phyloP scores from a whole-genome alignment of 2,113 vertebrate genomes.

The Eptesicus fuscus region DNA sequence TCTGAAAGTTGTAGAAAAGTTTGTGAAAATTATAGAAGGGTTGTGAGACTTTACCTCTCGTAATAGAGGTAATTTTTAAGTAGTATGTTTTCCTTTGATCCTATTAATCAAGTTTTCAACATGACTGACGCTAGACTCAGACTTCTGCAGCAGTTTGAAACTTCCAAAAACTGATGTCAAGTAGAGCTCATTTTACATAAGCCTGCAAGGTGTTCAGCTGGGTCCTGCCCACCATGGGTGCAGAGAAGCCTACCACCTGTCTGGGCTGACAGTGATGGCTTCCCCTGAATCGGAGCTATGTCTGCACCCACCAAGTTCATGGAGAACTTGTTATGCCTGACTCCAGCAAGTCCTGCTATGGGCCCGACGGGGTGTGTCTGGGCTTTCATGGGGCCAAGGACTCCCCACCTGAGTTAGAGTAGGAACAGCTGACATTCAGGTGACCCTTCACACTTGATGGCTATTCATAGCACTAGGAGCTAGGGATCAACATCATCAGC shows the following conservation, averaged over 20 bases:
- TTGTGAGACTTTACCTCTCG: not conserved
- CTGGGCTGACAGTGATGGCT: not conserved
- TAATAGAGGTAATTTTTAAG: not conserved
- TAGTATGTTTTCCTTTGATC: not conserved
- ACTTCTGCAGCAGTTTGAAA: not conserved
- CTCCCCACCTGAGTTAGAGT: not conserved
- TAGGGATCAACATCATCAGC: not conserved
- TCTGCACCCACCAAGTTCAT: not conserved
- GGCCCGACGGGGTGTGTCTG: not conserved
- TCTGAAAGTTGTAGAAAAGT: no score
- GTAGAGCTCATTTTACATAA: not conserved
- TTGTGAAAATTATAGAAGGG: no score
- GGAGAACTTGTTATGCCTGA: not conserved
- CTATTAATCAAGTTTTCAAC: not conserved
- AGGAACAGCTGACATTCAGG: not conserved
- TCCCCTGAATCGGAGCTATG: not conserved
- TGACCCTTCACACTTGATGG: not conserved
- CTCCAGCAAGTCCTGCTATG: not conserved
- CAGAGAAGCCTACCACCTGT: not conserved
- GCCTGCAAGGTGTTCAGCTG: not conserved
- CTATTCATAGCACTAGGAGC: not conserved
- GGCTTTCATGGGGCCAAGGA: not conserved
- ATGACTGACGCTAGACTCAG: not conserved
- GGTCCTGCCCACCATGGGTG: not conserved
- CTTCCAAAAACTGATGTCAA: not conserved